Evolutionary conservation across 1,140 invertebrate genomes (phyloP), one percentile per base, ranked within the genome.

Genomic region (Ectropis grisescens): DNA sequence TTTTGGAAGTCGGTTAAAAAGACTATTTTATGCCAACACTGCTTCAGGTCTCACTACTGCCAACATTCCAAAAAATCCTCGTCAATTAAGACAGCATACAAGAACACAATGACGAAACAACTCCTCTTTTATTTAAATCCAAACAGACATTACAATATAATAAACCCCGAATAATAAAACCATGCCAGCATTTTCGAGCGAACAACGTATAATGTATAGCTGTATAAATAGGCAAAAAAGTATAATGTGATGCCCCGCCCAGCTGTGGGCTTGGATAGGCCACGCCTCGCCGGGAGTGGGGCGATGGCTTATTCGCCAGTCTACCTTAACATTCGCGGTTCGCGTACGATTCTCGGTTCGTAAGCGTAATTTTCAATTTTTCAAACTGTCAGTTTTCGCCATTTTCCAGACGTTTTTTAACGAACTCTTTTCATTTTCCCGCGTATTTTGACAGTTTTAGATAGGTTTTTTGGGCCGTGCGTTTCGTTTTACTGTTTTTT

Each of bases 71-170:
- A n/a, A 35, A 29, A 35, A 41, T 15, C 26, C 10, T 10, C 15
- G 35, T 38, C 41, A 52, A 58, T 61, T 55, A 51, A 56, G 52
- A 50, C 50, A 47, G 47, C 41, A 38, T 40, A 50, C 34, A 42
- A 29, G 33, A 37, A 33, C 46, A 54, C 51, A 64, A 57, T 59
- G 45, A 46, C 37, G 41, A 47, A 54, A 47, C 56, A 50, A 64
- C 51, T 56, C 54, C 52, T 49, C 48, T 44, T 30, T 48, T 57
- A 57, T 57, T 58, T 53, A 50, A 56, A 61, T 52, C 36, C 30
- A 59, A 53, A 55, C 55, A 59, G 53, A 33, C 45, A 52, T 53
- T 53, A 69, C 66, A 68, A 57, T 67, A 66, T 65, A 65, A 67
- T 69, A 72, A 69, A 64, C 48, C 42, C 42, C 46, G 32, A 37